Conservation (phyloP, 2,888 invertebrate genomes). For the Metellina segmentata region DNA sequence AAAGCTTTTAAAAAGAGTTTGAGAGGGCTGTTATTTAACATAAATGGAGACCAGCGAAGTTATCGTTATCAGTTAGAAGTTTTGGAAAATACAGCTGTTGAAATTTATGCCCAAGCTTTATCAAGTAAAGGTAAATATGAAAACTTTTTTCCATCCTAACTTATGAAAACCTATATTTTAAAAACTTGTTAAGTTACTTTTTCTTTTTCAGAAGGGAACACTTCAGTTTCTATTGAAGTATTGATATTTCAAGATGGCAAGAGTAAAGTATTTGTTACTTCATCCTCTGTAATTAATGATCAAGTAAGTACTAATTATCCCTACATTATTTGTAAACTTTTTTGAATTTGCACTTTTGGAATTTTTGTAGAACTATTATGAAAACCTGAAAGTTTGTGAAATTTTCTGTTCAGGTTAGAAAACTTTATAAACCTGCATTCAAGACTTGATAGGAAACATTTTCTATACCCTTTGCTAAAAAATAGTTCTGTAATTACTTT, state of each 20-base stretch:
- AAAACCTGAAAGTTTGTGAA: too few relatives aligned
- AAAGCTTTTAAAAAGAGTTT: constrained; percentile 18
- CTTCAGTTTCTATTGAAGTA: constrained; percentile 31
- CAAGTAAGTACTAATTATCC: constrained; percentile 15
- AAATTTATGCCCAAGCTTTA: constrained; percentile 36
- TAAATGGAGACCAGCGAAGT: constrained; percentile 27
- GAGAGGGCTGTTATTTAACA: constrained; percentile 38
- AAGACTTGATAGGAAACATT: too few relatives aligned
- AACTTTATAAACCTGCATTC: too few relatives aligned
- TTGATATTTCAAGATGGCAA: constrained; percentile 52
- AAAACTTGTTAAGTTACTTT: background rate
- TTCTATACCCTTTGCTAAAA: too few relatives aligned
- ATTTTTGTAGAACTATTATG: too few relatives aligned
- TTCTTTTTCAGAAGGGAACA: background rate
- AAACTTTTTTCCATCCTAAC: background rate
- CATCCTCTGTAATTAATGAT: constrained; percentile 30
- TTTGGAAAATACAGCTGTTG: constrained; percentile 33
- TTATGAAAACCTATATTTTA: background rate
- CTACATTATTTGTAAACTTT: background rate
- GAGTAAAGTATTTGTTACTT: constrained; percentile 39
- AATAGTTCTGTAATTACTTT: too few relatives aligned
- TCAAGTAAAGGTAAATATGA: constrained; percentile 8
- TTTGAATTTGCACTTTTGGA: background rate
- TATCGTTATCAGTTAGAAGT: constrained; percentile 47
- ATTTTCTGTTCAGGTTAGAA: too few relatives aligned